Evolutionary conservation across 92 coral and sea anemone genomes (phyloP).

Genomic region (Heliopora coerulea): DNA sequence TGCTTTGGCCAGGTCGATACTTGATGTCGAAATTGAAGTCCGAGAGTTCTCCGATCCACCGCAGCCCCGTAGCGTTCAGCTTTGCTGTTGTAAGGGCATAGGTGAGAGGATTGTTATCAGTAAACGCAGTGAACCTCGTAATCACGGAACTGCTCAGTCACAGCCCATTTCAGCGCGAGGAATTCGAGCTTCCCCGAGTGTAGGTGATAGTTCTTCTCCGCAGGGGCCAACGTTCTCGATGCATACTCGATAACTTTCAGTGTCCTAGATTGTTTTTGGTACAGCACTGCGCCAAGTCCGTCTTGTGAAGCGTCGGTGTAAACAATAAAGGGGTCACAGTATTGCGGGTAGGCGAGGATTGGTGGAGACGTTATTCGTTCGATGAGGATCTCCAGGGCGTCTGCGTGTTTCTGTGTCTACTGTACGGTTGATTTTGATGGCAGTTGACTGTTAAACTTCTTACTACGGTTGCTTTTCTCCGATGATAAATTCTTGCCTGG

Average conservation of each 20-base stretch:
- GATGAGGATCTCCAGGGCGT: constrained; percentile 47
- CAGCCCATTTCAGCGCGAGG: constrained; percentile 55
- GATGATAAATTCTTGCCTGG: not conserved
- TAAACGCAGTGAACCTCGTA: constrained; percentile 39
- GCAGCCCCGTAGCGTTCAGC: constrained; percentile 55
- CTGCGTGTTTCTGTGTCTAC: constrained; percentile 53
- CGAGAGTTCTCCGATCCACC: constrained; percentile 53
- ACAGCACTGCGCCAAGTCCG: constrained; percentile 48
- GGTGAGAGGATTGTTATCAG: constrained; percentile 52
- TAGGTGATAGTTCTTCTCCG: constrained; percentile 46
- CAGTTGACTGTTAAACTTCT: constrained; percentile 28
- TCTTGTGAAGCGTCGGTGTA: constrained; percentile 48
- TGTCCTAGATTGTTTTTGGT: constrained; percentile 35
- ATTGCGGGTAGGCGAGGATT: constrained; percentile 57
- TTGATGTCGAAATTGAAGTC: constrained; percentile 53
- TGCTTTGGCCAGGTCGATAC: constrained; percentile 44
- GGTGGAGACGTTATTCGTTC: constrained; percentile 44
- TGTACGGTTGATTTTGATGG: constrained; percentile 41
- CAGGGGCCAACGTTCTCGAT: constrained; percentile 42
- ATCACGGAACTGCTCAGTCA: constrained; percentile 49
- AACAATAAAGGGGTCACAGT: constrained; percentile 27
- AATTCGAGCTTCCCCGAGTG: constrained; percentile 48
- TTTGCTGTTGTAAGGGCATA: constrained; percentile 53
- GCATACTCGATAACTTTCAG: constrained; percentile 29
- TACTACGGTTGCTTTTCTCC: not conserved